A percentile compares a stretch with the other conserved stretches of the same genome.
Evolutionary conservation across 2,113 vertebrate species (phyloP).

Genomic region (Callionymus lyra): DNA sequence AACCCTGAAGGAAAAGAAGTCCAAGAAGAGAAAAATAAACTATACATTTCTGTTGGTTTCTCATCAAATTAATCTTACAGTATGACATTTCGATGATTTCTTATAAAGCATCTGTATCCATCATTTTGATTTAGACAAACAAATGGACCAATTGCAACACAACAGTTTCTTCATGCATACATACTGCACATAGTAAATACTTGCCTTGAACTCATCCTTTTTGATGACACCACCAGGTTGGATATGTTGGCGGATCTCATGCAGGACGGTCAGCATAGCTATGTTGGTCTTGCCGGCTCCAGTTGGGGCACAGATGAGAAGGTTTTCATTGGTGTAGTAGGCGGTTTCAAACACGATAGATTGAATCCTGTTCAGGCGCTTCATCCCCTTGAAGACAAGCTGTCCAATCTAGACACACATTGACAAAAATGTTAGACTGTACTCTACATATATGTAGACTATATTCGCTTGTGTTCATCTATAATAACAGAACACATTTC

Average conservation of each 20-base stretch:
- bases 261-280: conserved; percentile 90
- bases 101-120: not conserved
- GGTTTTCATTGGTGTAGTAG: conserved; percentile 96
- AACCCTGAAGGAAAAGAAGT: too few species aligned
- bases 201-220: conserved; percentile 96
- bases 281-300: conserved; percentile 98
- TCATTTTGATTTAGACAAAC: too few species aligned
- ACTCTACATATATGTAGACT: too few species aligned
- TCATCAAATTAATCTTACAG: too few species aligned
- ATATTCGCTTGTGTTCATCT: too few species aligned
- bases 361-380: conserved; percentile 87
- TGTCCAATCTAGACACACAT: conserved; percentile 81
- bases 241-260: conserved; percentile 91
- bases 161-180: too few species aligned
- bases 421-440: too few species aligned
- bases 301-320: conserved; percentile 92
- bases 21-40: too few species aligned
- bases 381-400: conserved; percentile 91
- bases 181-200: not conserved
- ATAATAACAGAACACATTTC: too few species aligned
- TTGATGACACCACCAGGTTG: conserved; percentile 85
- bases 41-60: too few species aligned
- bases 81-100: too few species aligned
- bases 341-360: conserved; percentile 95
- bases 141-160: too few species aligned